Evolutionary conservation across 2,113 vertebrate species (phyloP), one percentile per base, ranked within the genome.

Genomic region (Miniopterus natalensis): DNA sequence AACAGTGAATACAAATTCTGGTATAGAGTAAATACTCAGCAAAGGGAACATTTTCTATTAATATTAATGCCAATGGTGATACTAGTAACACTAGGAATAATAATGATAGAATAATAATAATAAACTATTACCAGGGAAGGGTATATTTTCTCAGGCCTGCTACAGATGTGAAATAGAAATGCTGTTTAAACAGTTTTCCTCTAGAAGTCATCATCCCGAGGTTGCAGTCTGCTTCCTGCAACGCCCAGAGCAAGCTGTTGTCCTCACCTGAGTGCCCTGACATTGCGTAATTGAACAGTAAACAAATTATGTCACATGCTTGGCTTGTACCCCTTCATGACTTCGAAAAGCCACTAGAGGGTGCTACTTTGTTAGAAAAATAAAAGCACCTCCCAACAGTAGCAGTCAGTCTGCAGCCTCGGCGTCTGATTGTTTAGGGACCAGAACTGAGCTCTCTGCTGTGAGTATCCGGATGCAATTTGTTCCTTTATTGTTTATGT

Each of bases 321-420:
- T 55, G 86, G 89, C 1, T 0, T 31, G 29, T 88, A 55, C n/a
- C 5, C 51, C 66, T 51, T 47, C 15, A 42, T 95, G 59, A 71
- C 79, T 71, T 78, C 8, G 57, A 87, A 90, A 10, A 77, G 80
- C 95, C 98, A 96, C 96, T 93, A 97, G 98, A 90, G 98, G 97
- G 96, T 53, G 96, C 95, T 97, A 92, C 61, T 94, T 97, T 87
- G 96, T 51, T 94, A 97, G 97, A 87, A 96, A 98, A 98, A 95
- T 95, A 73, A 92, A 94, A 84, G 45, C 66, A 61, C 47, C 88
- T 93, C n/a, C 63, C 74, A 51, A 71, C 93, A 47, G 94, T 59
- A n/a, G 94, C 40, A 1, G 94, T 97, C 97, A 98, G 96, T 97
- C 92, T 63, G 90, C 95, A 68, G 79, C 84, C 1, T n/a, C 42